Evolutionary conservation across 2,113 vertebrate genomes (phyloP).

Genomic region (Recurvirostra avosetta): DNA sequence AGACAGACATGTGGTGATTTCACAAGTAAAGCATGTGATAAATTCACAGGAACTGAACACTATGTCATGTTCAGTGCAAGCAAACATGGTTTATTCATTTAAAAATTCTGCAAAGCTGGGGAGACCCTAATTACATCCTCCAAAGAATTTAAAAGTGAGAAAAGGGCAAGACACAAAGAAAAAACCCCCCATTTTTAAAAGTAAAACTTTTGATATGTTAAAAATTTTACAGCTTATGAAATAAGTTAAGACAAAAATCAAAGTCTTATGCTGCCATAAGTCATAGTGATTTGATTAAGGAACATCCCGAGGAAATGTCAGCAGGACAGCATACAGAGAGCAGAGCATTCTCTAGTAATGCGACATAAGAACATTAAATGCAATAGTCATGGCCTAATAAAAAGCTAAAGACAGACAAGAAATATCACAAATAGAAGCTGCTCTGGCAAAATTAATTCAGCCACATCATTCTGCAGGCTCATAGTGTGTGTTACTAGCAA

Average conservation of each 20-base stretch:
- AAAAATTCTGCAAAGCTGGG: neutral
- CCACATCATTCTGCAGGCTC: neutral
- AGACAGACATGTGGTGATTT: neutral
- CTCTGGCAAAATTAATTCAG: neutral
- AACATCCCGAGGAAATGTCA: neutral
- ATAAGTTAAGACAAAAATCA: neutral
- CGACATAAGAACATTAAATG: neutral
- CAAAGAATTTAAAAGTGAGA: neutral
- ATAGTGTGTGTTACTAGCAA: neutral
- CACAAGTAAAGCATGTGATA: neutral
- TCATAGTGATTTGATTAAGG: neutral
- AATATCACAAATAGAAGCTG: neutral
- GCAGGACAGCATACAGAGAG: neutral
- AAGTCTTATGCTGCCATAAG: neutral
- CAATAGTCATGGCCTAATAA: neutral
- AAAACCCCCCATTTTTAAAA: neutral
- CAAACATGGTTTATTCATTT: neutral
- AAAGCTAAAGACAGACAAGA: neutral
- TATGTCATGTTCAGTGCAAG: neutral
- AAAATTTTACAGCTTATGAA: neutral
- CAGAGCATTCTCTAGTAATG: neutral
- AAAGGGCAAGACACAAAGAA: neutral
- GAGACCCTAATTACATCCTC: neutral
- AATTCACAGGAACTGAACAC: conserved; percentile 4
- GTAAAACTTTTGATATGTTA: neutral